A percentile compares a stretch with the other conserved stretches of the same genome.
phyloP scores from a whole-genome alignment of 30 jellyfish, hydroid and myxozoan species.

The Aurelia aurita region DNA sequence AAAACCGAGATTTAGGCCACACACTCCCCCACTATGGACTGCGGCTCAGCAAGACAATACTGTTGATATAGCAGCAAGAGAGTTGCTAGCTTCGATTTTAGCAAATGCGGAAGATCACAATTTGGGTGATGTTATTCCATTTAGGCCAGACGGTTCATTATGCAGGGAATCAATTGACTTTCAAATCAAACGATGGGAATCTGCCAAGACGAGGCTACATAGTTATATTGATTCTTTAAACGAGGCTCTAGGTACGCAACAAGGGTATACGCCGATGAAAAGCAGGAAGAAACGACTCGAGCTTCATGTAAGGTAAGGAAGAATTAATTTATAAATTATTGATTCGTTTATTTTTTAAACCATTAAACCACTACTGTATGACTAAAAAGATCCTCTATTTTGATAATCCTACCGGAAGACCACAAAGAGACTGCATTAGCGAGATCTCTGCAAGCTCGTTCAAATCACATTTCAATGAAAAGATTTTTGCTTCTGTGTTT shows the following conservation, averaged over 20 bases:
- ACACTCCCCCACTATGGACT: slow-evolving; percentile 22
- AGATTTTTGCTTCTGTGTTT: too few species aligned
- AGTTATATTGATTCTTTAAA: slow-evolving; percentile 9
- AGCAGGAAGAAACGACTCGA: slow-evolving; percentile 33
- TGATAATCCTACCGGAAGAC: too few species aligned
- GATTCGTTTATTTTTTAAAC: too few species aligned
- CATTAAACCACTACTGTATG: too few species aligned
- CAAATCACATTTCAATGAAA: too few species aligned
- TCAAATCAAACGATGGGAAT: slow-evolving; percentile 37
- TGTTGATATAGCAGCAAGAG: too few species aligned
- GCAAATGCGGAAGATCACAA: neutral
- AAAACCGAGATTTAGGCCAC: slow-evolving; percentile 18
- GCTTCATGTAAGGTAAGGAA: slow-evolving; percentile 38
- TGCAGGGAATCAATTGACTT: slow-evolving; percentile 24
- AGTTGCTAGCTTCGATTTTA: too few species aligned
- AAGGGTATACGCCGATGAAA: neutral
- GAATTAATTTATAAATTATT: too few species aligned
- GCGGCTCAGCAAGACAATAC: neutral
- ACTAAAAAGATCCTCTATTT: too few species aligned
- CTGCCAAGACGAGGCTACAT: slow-evolving; percentile 34
- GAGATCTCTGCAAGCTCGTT: too few species aligned
- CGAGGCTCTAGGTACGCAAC: slow-evolving; percentile 12
- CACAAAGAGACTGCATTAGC: too few species aligned
- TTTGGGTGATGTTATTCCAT: neutral
- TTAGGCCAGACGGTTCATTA: slow-evolving; percentile 3